These are phyloP conservation scores for Hypotaenidia philippensis DNA, from an alignment of 2,797 vertebrate species.

Conservation along the genomic window DNA sequence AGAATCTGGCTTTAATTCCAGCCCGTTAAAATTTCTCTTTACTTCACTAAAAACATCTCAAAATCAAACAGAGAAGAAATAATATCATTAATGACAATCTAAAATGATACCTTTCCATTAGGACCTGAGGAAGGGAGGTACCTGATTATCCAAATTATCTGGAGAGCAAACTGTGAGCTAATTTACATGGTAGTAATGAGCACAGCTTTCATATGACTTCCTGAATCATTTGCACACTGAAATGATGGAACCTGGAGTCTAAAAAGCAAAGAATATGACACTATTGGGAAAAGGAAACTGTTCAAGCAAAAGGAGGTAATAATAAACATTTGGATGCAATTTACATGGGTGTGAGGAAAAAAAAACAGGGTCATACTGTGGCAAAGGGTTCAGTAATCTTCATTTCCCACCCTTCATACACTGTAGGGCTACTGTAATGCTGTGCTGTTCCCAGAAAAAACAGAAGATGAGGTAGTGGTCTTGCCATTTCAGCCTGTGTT, in stretches of 20 bases:
- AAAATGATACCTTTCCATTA: neutral
- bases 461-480: neutral
- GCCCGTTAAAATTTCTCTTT: conserved; percentile 13
- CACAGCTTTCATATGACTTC: conserved; percentile 8
- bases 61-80: conserved; percentile 9
- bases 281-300: neutral
- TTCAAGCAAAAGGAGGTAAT: neutral
- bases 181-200: conserved; percentile 7
- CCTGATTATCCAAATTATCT: neutral
- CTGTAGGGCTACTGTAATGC: neutral
- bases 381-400: neutral
- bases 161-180: neutral
- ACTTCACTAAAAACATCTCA: conserved; percentile 16
- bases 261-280: neutral
- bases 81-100: neutral
- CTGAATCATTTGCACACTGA: neutral
- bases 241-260: neutral
- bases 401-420: neutral
- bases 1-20: conserved; percentile 53
- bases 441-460: neutral
- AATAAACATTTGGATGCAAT: conserved; percentile 32
- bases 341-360: neutral
- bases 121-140: neutral
- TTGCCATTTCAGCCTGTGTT: neutral
- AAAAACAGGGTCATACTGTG: neutral